Base-by-base conservation (phyloP, 2,797 vertebrate genomes). In the Ptychadena robeensis region DNA sequence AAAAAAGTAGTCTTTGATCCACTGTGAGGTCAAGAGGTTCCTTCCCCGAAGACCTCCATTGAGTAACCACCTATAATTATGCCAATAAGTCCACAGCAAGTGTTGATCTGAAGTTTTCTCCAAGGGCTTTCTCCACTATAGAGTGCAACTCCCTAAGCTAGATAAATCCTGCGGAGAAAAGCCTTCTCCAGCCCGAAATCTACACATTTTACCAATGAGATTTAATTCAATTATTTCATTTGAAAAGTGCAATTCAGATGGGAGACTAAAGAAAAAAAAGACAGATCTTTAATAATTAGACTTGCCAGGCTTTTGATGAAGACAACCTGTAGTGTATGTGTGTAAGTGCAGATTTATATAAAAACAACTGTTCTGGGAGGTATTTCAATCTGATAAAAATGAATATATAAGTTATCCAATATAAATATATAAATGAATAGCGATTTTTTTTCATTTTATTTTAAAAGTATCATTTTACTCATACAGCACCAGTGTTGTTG, bases 61-160 rank as follows among this genome's bases (percentile, higher is more conserved):
- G 82, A 84, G 82, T 73, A 74, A 84, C 78, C 71, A 85, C 83
- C 77, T 81, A 69, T 80, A 85, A 80, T 85, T 85, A 85, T 85
- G 72, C 83, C 78, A 65, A 84, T 84, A 85, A 74, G 82, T 85
- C 78, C 79, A 74, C 82, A 84, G 82, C 67, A 84, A 80, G 63
- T 84, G 74, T 75, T 85, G 71, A 85, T 74, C 72, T 85, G 70
- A 72, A 73, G 44, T 40, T 74, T 38, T 84, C 82, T 79, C 82
- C 35, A 74, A 80, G 82, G 82, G 73, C 4, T 32, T 73, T 80
- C 76, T 71, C 69, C 40, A 53, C 30, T 75, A 65, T 80, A 38
- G 48, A 48, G 63, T 27, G 35, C 40, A 74, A 32, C 64, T 80
- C 72, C 82, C 78, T 74, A 75, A 80, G 57, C 65, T 37, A 40